phyloP scores from a whole-genome alignment of 2,888 invertebrate genomes.

The Camptogramma bilineatum region DNA sequence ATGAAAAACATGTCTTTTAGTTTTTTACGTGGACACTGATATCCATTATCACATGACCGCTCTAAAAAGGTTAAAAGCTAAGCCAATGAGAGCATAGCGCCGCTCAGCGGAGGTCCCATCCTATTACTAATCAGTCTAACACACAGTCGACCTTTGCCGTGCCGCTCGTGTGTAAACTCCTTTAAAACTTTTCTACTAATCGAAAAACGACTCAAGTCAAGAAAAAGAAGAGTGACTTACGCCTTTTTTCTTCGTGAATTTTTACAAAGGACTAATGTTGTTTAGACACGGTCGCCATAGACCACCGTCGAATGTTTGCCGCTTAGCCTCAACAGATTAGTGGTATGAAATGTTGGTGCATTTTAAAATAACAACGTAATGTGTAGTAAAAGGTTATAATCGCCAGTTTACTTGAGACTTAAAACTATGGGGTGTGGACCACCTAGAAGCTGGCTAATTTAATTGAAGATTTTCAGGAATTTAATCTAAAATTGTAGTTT shows the following conservation, averaged over 20 bases:
- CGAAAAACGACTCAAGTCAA: constrained; percentile 52
- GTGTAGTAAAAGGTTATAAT: constrained; percentile 46
- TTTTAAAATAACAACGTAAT: constrained; percentile 66
- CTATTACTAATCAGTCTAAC: constrained; percentile 72
- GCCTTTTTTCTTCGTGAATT: constrained; percentile 50
- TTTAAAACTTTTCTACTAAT: constrained; percentile 58
- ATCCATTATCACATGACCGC: constrained; percentile 24
- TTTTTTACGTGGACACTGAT: constrained; percentile 16
- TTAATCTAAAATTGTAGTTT: too few relatives aligned
- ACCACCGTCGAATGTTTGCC: constrained; percentile 80
- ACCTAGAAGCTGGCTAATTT: constrained; percentile 24
- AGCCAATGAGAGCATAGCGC: constrained; percentile 62
- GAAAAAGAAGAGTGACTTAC: constrained; percentile 40
- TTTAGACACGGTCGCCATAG: constrained; percentile 67
- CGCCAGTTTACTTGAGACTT: constrained; percentile 27
- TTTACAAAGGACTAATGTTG: constrained; percentile 67
- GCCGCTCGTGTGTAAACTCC: constrained; percentile 70
- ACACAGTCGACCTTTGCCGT: constrained; percentile 70
- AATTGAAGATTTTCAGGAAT: not conserved
- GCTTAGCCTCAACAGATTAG: constrained; percentile 66
- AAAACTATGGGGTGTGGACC: constrained; percentile 31
- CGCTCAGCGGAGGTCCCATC: constrained; percentile 75
- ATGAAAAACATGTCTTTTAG: not conserved
- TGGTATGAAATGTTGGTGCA: constrained; percentile 42
- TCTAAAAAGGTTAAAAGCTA: constrained; percentile 52